phyloP scores from a whole-genome alignment of 2,113 vertebrate genomes.

The Lagopus muta region DNA sequence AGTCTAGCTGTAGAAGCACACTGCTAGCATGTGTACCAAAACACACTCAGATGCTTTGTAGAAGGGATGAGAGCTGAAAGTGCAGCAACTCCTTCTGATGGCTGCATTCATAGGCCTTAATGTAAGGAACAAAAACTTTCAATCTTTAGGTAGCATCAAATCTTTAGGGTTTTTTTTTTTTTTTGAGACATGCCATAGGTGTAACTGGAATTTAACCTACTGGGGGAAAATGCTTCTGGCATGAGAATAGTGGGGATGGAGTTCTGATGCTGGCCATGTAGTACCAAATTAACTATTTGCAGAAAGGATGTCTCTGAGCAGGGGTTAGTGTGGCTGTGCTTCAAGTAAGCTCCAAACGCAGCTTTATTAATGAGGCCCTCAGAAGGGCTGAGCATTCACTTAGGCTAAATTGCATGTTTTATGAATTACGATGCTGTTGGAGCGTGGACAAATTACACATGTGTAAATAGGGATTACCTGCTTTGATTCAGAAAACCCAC shows the following conservation, averaged over 20 bases:
- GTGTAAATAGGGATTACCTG: neutral
- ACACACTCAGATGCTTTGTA: too few relatives aligned
- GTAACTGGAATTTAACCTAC: neutral
- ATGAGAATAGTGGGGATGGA: neutral
- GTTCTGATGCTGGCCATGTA: neutral
- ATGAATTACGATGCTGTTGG: neutral
- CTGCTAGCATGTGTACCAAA: neutral
- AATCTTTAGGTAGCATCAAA: neutral
- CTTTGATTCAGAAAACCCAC: neutral
- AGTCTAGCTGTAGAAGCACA: neutral
- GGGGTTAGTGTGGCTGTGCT: neutral
- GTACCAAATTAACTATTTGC: neutral
- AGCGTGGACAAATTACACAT: neutral
- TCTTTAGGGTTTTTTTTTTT: neutral
- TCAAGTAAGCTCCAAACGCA: neutral
- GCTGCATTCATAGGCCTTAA: neutral
- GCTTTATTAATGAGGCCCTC: neutral
- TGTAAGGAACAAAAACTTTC: neutral
- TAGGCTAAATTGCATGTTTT: neutral
- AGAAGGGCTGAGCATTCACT: neutral
- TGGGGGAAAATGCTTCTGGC: neutral
- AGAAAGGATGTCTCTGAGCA: neutral
- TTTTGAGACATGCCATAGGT: neutral
- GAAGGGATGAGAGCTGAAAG: neutral
- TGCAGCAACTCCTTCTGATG: neutral